Evolutionary conservation across 1,140 invertebrate genomes (phyloP).

Genomic region (Lucilia cuprina): DNA sequence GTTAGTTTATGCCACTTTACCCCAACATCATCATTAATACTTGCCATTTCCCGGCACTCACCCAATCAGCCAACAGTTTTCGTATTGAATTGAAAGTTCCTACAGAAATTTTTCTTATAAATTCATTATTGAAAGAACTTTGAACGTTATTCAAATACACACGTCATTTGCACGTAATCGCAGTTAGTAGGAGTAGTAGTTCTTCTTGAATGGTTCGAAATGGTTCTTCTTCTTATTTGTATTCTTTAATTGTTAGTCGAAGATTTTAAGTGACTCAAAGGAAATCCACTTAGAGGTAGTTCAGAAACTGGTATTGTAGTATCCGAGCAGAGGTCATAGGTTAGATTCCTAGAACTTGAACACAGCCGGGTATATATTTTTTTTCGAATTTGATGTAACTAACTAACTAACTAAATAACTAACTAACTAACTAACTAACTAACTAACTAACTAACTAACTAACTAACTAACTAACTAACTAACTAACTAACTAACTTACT

Average conservation of each 20-base stretch:
- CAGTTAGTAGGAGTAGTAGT: not conserved
- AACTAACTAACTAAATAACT: no score
- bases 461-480: no score
- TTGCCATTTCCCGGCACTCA: not conserved
- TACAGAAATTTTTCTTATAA: not conserved
- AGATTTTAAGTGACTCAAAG: not conserved
- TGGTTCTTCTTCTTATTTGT: not conserved
- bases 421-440: no score
- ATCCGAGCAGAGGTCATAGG: no score
- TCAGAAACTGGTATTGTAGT: no score
- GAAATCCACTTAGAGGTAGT: not conserved
- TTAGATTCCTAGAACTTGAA: no score
- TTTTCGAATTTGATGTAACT: no score
- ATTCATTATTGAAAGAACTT: conserved; percentile 23
- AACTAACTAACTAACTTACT: no score
- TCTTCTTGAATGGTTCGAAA: not conserved
- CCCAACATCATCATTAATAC: not conserved
- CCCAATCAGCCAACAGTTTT: not conserved
- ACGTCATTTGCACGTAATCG: conserved; percentile 13
- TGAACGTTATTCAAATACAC: conserved; percentile 26
- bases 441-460: no score
- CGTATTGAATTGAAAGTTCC: not conserved
- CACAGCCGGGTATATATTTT: no score
- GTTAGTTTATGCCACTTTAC: conserved; percentile 6
- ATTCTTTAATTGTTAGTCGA: not conserved